Evolutionary conservation across 1,140 invertebrate genomes (phyloP).

Genomic region (Heliothis virescens): DNA sequence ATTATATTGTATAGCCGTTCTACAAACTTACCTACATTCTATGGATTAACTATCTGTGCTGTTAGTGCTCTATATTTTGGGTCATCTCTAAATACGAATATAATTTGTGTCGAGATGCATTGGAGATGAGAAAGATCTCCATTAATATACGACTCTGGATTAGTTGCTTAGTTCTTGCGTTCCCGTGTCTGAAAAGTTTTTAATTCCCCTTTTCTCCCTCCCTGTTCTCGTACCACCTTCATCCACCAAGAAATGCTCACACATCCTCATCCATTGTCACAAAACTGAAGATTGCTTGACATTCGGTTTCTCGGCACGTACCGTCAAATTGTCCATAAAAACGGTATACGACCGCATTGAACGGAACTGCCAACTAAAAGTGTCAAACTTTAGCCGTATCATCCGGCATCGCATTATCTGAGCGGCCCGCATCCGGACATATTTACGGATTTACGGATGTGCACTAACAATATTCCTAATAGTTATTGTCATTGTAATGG

Average conservation of each 20-base stretch:
- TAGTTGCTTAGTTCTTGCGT: too few species aligned
- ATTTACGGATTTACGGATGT: constrained; percentile 38
- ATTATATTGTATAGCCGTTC: too few species aligned
- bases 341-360: constrained; percentile 27
- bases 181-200: too few species aligned
- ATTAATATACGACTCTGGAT: too few species aligned
- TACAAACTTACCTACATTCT: too few species aligned
- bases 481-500: constrained; percentile 21
- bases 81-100: too few species aligned
- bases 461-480: constrained; percentile 49
- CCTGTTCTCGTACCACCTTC: neutral
- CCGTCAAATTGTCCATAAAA: constrained; percentile 37
- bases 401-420: constrained; percentile 40
- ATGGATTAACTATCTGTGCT: too few species aligned
- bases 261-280: constrained; percentile 7
- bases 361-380: constrained; percentile 30
- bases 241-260: neutral
- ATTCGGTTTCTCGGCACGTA: constrained; percentile 36
- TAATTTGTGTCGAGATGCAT: too few species aligned
- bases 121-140: too few species aligned
- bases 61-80: too few species aligned
- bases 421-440: constrained; percentile 26
- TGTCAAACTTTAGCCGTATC: constrained; percentile 39
- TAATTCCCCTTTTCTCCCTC: neutral
- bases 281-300: constrained; percentile 22